Conservation (phyloP, 2,113 vertebrate genomes). For the Helogale parvula region DNA sequence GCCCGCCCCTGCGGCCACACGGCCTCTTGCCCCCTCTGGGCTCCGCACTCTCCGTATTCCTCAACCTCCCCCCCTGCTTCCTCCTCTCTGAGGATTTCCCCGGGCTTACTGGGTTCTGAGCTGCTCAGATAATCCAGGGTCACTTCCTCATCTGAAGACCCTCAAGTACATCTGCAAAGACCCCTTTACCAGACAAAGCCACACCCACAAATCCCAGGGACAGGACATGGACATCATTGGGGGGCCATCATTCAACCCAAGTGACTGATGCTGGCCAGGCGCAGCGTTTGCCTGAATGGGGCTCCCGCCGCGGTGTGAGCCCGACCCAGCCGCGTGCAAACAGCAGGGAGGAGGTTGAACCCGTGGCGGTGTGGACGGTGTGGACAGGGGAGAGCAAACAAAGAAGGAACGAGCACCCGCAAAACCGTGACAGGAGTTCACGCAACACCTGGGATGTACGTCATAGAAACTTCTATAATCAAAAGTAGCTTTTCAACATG, state of each 20-base stretch:
- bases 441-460: not conserved
- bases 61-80: not conserved
- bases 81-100: fast-evolving
- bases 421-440: not conserved
- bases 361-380: too few species aligned
- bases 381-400: too few species aligned
- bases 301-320: not conserved
- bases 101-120: not conserved
- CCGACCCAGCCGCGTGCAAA: not conserved
- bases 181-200: not conserved
- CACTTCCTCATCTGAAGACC: not conserved
- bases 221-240: fast-evolving
- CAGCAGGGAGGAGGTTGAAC: not conserved
- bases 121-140: fast-evolving
- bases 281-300: fast-evolving
- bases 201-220: not conserved
- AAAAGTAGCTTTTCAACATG: not conserved
- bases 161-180: not conserved
- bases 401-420: fast-evolving
- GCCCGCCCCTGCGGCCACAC: too few species aligned
- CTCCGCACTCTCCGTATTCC: not conserved
- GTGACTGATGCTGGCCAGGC: not conserved
- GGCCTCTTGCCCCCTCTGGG: too few species aligned
- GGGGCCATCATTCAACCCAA: too few species aligned
- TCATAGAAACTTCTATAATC: fast-evolving